A percentile compares a stretch with the other conserved stretches of the same genome.
Evolutionary conservation across 2,888 invertebrate genomes (phyloP).

Genomic region (Stenolophus ochropezus): DNA sequence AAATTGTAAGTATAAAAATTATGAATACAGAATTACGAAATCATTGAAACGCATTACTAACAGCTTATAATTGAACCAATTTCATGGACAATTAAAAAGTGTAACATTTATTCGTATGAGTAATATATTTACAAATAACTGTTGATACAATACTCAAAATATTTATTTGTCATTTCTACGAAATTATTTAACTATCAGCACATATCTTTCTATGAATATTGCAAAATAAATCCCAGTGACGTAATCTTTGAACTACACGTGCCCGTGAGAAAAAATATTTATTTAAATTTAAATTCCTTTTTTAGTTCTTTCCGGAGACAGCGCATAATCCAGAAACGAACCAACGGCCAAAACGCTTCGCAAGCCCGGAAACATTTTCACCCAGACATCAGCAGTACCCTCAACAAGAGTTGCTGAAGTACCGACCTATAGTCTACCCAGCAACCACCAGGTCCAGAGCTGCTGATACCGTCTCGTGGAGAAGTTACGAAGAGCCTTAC

Average conservation of each 20-base stretch:
- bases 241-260: too few species aligned
- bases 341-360: constrained; percentile 75
- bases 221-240: too few species aligned
- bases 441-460: constrained; percentile 59
- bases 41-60: too few species aligned
- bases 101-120: not conserved
- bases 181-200: not conserved
- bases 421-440: constrained; percentile 54
- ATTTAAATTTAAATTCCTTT: too few species aligned
- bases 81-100: not conserved
- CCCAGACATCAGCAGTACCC: constrained; percentile 60
- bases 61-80: not conserved
- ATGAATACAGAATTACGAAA: too few species aligned
- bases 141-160: not conserved
- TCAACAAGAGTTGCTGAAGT: constrained; percentile 24
- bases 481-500: constrained; percentile 66
- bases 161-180: not conserved
- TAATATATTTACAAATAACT: not conserved
- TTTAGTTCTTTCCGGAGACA: constrained; percentile 90
- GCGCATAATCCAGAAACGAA: constrained; percentile 93
- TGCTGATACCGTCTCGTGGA: constrained; percentile 18
- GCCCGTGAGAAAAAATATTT: too few species aligned
- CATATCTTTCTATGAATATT: not conserved
- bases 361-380: constrained; percentile 60
- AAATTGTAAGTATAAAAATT: constrained; percentile 3